Evolutionary conservation across 64 coral and sea anemone species (phyloP), one percentile per base, ranked within the genome.

Genomic region (Montipora sp.): DNA sequence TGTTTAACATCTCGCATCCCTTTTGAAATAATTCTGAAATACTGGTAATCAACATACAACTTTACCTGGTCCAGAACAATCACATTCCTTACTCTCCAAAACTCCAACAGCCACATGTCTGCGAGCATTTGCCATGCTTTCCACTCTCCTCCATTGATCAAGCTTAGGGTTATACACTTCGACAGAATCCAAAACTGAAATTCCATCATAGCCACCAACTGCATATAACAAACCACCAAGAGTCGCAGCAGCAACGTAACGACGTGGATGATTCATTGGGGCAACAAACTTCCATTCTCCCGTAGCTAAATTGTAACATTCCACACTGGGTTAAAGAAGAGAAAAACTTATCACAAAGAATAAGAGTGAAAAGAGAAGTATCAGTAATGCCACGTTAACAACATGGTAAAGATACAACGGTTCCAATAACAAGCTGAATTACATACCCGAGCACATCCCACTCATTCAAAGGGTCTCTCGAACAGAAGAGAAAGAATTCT

Each of bases 171-270:
- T 79, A 51, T 98, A 98, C 18, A 90, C 96, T 21, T 98, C 96
- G 5, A 95, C 96, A 48, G 93, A 90, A 57, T 95, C 90, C 14
- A 98, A 87, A 2, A 98, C 90, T 50, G 78, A 61, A 43, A 78
- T 83, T 8, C 96, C 96, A 93, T 98, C 96, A 93, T 95, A 92
- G 7, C 96, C 96, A 51, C 96, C 96, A 4, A 98, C 90, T 55
- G 90, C 96, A 90, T 95, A 98, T 15, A 98, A 60, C 44, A 96
- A 75, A 19, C 88, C 91, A 75, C 79, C 89, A 3, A 96, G 46
- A 23, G 79, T 88, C 24, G 87, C 92, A 20, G 90, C 95, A 68
- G 95, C 95, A 55, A 96, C 95, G 77, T 96, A 96, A 13, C 95
- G 88, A 8, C 95, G 95, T 47, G 87, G 80, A 20, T 80, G 84